Percentiles rank a stretch among this genome's conserved stretches.
phyloP scores from a whole-genome alignment of 2,113 vertebrate genomes.

The Podilymbus podiceps region DNA sequence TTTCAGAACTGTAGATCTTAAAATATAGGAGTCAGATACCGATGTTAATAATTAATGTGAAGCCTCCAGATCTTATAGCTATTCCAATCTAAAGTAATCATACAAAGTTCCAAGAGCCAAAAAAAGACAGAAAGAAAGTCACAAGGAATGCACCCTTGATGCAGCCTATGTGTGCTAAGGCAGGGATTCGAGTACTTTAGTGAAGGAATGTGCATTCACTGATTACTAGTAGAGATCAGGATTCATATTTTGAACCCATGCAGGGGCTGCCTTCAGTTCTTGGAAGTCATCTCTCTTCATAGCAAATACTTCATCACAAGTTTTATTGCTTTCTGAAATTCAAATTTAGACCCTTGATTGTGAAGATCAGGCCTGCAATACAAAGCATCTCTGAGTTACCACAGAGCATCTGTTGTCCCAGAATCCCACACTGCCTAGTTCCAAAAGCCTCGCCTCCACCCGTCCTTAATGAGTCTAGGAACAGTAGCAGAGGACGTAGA shows the following conservation, averaged over 20 bases:
- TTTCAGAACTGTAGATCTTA: conserved; percentile 29
- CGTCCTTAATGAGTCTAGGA: neutral
- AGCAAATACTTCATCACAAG: neutral
- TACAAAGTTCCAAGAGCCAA: conserved; percentile 16
- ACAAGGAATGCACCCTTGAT: neutral
- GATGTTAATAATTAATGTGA: conserved; percentile 61
- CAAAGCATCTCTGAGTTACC: neutral
- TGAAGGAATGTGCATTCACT: neutral
- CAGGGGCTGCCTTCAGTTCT: neutral
- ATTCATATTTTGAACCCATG: neutral
- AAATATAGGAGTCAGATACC: conserved; percentile 28
- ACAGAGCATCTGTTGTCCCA: neutral
- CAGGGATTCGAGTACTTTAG: neutral
- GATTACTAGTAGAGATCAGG: neutral
- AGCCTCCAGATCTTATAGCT: conserved; percentile 24
- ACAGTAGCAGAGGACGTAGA: neutral
- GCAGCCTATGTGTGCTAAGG: neutral
- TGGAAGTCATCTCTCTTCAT: neutral
- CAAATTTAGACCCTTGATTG: neutral
- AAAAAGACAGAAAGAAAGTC: neutral
- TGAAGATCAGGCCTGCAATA: neutral
- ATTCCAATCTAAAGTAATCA: conserved; percentile 25
- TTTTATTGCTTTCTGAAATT: neutral
- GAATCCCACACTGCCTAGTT: neutral
- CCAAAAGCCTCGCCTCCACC: neutral